Evolutionary conservation across 2,797 vertebrate species (phyloP).

Genomic region (Gila robusta): DNA sequence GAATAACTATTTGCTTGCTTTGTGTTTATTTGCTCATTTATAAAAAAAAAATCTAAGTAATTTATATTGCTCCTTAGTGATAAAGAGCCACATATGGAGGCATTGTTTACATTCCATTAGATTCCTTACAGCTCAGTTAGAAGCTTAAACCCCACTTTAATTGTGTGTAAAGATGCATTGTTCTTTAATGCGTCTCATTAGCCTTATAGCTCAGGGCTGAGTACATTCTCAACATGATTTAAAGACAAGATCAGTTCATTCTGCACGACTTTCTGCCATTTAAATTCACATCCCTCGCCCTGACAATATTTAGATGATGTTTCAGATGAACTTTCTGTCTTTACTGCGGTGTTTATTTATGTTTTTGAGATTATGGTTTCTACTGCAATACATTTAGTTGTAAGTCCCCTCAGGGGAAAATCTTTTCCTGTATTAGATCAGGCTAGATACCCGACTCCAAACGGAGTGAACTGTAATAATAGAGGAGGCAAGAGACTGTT

Average conservation of each 20-base stretch:
- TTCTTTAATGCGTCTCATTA: constrained; percentile 47
- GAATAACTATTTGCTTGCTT: constrained; percentile 2
- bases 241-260: constrained; percentile 28
- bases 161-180: constrained; percentile 43
- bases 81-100: neutral
- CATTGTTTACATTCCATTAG: constrained; percentile 37
- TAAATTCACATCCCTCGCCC: constrained; percentile 7
- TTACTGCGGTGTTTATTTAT: constrained; percentile 28
- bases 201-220: constrained; percentile 15
- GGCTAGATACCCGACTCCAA: constrained; percentile 9
- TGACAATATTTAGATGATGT: constrained; percentile 24
- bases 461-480: constrained; percentile 37
- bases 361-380: constrained; percentile 26
- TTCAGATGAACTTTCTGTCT: neutral
- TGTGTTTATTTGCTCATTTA: constrained; percentile 13
- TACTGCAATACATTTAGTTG: constrained; percentile 41
- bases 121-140: constrained; percentile 28
- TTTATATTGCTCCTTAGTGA: neutral
- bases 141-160: constrained; percentile 32
- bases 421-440: constrained; percentile 41
- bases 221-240: constrained; percentile 40
- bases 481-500: constrained; percentile 43
- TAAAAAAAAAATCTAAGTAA: neutral
- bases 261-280: neutral
- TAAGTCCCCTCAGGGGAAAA: constrained; percentile 27